Percentiles rank a stretch among this genome's conserved stretches.
Evolutionary conservation across 2,888 invertebrate genomes (phyloP).

Genomic region (Parapristionchus giblindavisi): DNA sequence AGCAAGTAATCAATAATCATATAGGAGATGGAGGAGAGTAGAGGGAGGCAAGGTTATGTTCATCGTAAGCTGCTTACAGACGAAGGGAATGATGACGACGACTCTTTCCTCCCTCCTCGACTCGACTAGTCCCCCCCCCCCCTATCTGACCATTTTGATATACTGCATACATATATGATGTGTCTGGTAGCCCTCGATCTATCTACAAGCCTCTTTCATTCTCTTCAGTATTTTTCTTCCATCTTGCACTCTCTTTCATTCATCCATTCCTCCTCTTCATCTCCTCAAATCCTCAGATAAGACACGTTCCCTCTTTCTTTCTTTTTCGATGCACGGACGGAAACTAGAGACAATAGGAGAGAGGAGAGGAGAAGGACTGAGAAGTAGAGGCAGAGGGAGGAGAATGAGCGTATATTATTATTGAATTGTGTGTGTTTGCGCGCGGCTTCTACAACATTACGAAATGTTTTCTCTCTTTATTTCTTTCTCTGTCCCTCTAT

Average conservation of each 20-base stretch:
- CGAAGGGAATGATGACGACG: too few species aligned
- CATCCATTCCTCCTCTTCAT: background rate
- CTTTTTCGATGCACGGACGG: background rate
- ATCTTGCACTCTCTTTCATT: background rate
- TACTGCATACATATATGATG: background rate
- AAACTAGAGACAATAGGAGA: background rate
- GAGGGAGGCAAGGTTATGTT: too few species aligned
- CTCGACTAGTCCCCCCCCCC: too few species aligned
- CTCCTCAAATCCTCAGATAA: background rate
- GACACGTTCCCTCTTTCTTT: background rate
- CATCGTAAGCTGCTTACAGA: too few species aligned
- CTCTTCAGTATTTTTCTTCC: too few species aligned
- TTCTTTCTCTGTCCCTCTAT: background rate
- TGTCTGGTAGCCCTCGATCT: background rate
- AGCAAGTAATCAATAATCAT: too few species aligned
- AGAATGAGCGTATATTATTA: background rate
- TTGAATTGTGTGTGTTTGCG: background rate
- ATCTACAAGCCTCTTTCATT: too few species aligned
- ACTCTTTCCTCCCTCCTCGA: too few species aligned
- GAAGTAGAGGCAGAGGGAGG: background rate
- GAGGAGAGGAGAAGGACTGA: background rate
- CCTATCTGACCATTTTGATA: too few species aligned
- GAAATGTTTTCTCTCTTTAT: background rate
- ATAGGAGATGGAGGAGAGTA: too few species aligned
- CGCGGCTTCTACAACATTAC: background rate